These are phyloP conservation scores for Ormia ochracea DNA, from an alignment of 2,888 invertebrate species.

Conservation along the genomic window DNA sequence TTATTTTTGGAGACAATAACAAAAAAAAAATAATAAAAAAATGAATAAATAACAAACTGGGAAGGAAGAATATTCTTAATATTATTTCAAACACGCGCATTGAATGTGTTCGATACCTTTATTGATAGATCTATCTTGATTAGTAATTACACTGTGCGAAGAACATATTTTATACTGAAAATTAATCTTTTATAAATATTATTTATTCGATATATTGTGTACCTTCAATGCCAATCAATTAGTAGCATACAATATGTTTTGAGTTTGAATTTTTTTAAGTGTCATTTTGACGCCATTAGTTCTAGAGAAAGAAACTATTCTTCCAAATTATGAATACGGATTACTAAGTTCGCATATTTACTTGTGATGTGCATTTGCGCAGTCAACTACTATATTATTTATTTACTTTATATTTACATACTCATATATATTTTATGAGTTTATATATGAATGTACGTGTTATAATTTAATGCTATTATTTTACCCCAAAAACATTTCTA, in stretches of 20 bases:
- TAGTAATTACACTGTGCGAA: conserved; percentile 14
- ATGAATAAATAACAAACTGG: conserved; percentile 11
- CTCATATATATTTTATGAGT: too few relatives aligned
- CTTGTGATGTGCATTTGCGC: neutral
- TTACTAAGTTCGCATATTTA: neutral
- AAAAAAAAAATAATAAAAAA: conserved; percentile 2
- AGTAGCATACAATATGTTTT: neutral
- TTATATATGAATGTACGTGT: too few relatives aligned
- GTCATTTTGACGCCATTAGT: neutral
- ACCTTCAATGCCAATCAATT: too few relatives aligned
- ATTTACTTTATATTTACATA: too few relatives aligned
- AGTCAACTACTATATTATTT: too few relatives aligned
- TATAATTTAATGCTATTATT: too few relatives aligned
- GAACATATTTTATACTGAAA: neutral
- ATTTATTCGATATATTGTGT: neutral
- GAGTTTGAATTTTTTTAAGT: neutral
- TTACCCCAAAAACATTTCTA: too few relatives aligned
- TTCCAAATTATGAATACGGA: neutral
- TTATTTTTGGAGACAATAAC: conserved; percentile 13
- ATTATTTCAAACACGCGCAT: conserved; percentile 36
- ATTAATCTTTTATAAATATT: too few relatives aligned
- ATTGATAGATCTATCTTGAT: conserved; percentile 21
- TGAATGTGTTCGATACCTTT: conserved; percentile 25
- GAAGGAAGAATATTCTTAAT: neutral
- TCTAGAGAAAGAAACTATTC: neutral